Evolutionary conservation across 2,113 vertebrate genomes (phyloP).

Genomic region (Greenwoodochromis staneri): DNA sequence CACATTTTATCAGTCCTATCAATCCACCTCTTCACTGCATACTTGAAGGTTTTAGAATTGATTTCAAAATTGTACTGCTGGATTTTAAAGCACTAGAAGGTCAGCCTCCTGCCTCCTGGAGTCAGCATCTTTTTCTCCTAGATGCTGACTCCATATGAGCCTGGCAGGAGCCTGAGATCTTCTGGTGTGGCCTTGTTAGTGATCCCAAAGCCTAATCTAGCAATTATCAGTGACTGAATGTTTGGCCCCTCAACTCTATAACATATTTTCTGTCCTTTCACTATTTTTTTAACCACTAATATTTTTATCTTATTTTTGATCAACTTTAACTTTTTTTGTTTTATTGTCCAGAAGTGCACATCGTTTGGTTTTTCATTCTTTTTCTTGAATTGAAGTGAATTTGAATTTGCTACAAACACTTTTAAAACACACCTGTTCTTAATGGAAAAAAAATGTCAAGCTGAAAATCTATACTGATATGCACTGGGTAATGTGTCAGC

Average conservation of each 20-base stretch:
- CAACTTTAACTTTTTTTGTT: neutral
- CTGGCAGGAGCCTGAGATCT: neutral
- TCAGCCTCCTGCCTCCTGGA: neutral
- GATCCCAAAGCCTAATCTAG: neutral
- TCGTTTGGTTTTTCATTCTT: neutral
- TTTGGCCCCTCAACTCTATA: neutral
- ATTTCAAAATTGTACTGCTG: neutral
- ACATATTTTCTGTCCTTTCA: neutral
- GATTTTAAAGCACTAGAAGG: neutral
- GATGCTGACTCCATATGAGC: neutral
- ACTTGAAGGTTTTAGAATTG: neutral
- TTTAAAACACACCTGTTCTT: neutral
- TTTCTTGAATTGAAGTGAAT: neutral
- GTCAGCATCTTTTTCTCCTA: neutral
- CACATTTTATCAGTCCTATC: neutral
- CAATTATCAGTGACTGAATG: neutral
- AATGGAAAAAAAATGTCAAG: neutral
- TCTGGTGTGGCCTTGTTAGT: neutral
- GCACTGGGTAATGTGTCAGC: neutral
- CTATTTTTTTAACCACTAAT: neutral
- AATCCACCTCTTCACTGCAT: neutral
- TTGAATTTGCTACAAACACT: neutral
- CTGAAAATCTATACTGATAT: neutral
- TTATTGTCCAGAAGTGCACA: neutral
- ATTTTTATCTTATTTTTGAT: neutral